A percentile compares a stretch with the other conserved stretches of the same genome.
These are phyloP conservation scores for Clarias fuscus DNA, from an alignment of 2,797 vertebrate genomes.

Conservation along the genomic window DNA sequence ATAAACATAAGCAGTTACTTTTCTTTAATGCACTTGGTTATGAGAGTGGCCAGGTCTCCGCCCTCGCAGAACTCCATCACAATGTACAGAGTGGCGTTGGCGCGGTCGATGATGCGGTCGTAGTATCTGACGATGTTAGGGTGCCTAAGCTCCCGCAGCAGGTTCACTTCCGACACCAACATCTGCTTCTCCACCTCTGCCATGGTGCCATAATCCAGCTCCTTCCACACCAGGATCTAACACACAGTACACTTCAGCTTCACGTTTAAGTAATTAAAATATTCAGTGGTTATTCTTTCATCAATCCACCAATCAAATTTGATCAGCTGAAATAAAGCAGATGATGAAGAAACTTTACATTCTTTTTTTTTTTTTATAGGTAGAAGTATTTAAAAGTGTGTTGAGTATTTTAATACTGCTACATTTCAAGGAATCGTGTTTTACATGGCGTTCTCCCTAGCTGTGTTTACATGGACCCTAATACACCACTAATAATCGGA, in stretches of 20 bases:
- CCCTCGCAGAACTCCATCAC: conserved; percentile 97
- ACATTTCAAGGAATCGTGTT: not conserved
- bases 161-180: conserved; percentile 96
- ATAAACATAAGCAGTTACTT: conserved; percentile 67
- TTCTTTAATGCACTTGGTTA: conserved; percentile 83
- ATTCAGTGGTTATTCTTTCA: not conserved
- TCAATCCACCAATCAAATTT: not conserved
- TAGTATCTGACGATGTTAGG: conserved; percentile 95
- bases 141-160: conserved; percentile 90
- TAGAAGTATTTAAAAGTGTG: too few species aligned
- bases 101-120: conserved; percentile 94
- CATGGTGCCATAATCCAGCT: conserved; percentile 94
- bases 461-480: too few species aligned
- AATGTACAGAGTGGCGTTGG: conserved; percentile 88
- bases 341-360: not conserved
- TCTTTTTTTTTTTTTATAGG: too few species aligned
- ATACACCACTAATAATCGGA: too few species aligned
- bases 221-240: conserved; percentile 95
- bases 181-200: conserved; percentile 92
- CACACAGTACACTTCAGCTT: not conserved
- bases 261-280: not conserved
- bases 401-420: not conserved
- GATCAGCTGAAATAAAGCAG: not conserved
- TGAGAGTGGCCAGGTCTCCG: conserved; percentile 88
- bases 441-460: not conserved